Base-by-base conservation (phyloP, 2,797 vertebrate species). In the Chaetodon trifasciatus region DNA sequence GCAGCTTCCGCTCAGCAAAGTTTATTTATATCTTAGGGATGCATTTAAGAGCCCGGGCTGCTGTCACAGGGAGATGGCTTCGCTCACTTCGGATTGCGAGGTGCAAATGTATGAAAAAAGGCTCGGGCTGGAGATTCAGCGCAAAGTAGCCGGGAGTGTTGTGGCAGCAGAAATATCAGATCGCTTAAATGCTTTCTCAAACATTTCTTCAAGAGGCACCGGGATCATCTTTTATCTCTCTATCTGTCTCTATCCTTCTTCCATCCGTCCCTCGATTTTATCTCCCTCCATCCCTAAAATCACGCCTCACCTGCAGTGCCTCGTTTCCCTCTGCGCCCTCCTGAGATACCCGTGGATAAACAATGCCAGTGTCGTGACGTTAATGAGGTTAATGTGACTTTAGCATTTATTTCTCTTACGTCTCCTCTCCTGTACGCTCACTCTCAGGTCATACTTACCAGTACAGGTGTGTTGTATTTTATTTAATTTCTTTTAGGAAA, bases 61-160 rank as follows among this genome's bases (percentile, higher is more conserved):
- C 90, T 93, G 88, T 94, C 92, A 94, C 78, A 21, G 61, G 63
- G 79, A 88, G 92, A 92, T 79, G 85, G 88, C 85, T 89, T 74
- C 67, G 89, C 91, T 91, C 92, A 86, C 94, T 93, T 93, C 91
- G 75, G 89, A 88, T 88, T 76, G 86, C 13, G 84, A 95, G 95
- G 95, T 96, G 95, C 93, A 95, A 96, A 96, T 95, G 95, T 95
- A 94, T 94, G 91, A 93, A 92, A 94, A 95, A 93, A 94, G 93
- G 90, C 82, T 86, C 2, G 23, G 87, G 82, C 83, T 79, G 83
- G 80, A 90, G 92, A 87, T 87, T 93, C 91, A 91, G 92, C 75
- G 84, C 76, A 86, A 94, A 92, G 88, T 82, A 88, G 84, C 80
- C 65, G 7, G 88, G 86, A 92, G 88, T 91, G 91, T 90, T 87